Conservation (phyloP, 2,113 vertebrate species). For the Embiotoca jacksoni region DNA sequence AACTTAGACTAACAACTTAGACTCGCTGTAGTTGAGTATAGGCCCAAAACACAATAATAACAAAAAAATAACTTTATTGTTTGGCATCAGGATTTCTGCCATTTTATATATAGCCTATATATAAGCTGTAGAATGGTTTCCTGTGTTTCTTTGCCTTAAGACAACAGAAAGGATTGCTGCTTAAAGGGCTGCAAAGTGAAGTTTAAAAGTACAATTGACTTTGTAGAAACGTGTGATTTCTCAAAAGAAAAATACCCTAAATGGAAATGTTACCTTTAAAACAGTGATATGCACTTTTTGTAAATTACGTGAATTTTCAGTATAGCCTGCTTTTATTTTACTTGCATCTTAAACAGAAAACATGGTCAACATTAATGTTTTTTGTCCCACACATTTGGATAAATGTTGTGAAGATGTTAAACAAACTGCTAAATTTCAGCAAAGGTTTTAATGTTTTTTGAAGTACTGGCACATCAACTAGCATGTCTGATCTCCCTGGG, state of each 20-base stretch:
- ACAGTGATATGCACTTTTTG: not conserved
- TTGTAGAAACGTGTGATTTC: not conserved
- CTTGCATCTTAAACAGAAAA: not conserved
- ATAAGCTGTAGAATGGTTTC: not conserved
- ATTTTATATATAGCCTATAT: slow-evolving; percentile 12
- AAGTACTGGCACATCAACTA: not conserved
- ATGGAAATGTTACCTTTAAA: not conserved
- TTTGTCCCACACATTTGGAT: too few species aligned
- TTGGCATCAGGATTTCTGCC: slow-evolving; percentile 12
- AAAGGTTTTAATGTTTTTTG: not conserved
- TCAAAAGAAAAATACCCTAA: not conserved
- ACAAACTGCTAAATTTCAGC: not conserved
- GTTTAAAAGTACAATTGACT: not conserved
- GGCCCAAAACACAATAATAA: slow-evolving; percentile 4
- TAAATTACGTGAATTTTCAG: not conserved
- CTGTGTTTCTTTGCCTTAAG: not conserved
- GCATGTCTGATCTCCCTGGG: not conserved
- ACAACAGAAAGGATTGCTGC: not conserved
- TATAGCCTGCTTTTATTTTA: not conserved
- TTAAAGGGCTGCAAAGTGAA: not conserved
- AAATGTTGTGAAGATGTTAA: not conserved
- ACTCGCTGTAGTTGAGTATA: slow-evolving; percentile 33
- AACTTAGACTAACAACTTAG: slow-evolving; percentile 55
- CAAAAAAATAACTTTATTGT: slow-evolving; percentile 16
- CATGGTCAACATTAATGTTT: too few species aligned